These are phyloP conservation scores for Holacanthella duospinosa DNA, from an alignment of 2,888 invertebrate species.

Conservation along the genomic window DNA sequence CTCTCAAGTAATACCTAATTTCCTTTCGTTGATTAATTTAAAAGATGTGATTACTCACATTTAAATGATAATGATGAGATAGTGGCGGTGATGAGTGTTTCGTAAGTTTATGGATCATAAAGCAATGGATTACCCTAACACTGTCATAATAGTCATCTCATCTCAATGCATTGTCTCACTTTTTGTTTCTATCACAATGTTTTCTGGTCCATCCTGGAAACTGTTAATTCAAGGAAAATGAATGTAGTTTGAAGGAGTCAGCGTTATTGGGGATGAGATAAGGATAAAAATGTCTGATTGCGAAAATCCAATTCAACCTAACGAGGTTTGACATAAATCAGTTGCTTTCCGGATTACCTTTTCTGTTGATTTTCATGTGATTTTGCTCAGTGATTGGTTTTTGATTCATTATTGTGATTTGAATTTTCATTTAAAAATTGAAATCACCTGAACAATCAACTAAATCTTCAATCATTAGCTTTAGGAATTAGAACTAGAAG, in stretches of 20 bases:
- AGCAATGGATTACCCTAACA: no score
- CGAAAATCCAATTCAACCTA: neutral
- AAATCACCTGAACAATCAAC: no score
- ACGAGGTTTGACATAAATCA: neutral
- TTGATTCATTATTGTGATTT: neutral
- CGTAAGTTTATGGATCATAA: no score
- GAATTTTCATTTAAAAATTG: neutral
- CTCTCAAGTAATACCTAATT: no score
- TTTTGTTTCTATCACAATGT: neutral
- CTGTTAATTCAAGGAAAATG: neutral
- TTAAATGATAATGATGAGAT: no score
- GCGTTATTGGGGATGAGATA: neutral
- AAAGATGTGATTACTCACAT: no score
- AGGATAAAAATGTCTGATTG: slow-evolving; percentile 4
- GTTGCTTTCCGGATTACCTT: neutral
- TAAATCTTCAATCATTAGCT: no score
- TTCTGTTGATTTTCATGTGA: neutral
- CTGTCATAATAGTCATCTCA: neutral
- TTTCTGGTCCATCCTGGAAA: neutral
- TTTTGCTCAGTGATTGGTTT: neutral
- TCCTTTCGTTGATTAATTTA: no score
- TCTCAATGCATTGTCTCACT: neutral
- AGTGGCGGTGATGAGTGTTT: no score
- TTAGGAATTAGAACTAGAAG: no score
- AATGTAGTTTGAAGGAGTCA: neutral